Percentiles rank a stretch among this genome's conserved stretches.
These are phyloP conservation scores for Physocephala rufipes DNA, from an alignment of 2,888 invertebrate species.

Conservation along the genomic window DNA sequence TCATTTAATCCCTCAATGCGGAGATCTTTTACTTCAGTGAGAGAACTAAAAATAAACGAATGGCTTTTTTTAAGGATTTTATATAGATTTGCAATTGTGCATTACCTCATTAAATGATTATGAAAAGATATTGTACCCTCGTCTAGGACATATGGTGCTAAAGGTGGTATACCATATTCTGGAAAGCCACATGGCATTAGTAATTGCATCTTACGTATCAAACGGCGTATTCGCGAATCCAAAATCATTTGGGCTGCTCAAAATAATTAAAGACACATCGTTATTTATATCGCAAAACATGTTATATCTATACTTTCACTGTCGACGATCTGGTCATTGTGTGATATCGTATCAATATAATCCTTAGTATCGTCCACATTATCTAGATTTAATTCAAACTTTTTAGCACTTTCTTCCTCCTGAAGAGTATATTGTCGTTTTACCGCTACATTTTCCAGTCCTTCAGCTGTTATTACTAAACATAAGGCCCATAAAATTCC, in stretches of 20 bases:
- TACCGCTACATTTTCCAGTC: too few species aligned
- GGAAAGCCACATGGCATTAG: conserved; percentile 60
- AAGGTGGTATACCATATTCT: conserved; percentile 52
- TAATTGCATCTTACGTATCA: conserved; percentile 53
- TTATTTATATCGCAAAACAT: too few species aligned
- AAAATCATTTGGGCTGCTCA: conserved; percentile 53
- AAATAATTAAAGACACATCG: too few species aligned
- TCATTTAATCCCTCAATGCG: conserved; percentile 57
- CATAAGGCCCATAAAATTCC: too few species aligned
- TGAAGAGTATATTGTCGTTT: too few species aligned
- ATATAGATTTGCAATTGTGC: neutral
- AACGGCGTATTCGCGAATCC: conserved; percentile 57
- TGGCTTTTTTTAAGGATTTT: neutral
- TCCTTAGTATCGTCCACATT: conserved; percentile 2
- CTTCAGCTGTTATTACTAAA: too few species aligned
- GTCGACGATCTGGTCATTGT: neutral
- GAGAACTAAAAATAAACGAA: neutral
- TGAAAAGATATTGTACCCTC: conserved; percentile 49
- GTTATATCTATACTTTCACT: conserved; percentile 43
- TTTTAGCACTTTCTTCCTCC: conserved; percentile 11
- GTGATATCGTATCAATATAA: neutral
- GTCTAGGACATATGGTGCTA: conserved; percentile 54
- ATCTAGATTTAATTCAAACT: neutral
- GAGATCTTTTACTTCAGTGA: conserved; percentile 49
- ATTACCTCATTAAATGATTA: conserved; percentile 51